Conservation (phyloP, 2,113 vertebrate species). For the Albula goreensis region DNA sequence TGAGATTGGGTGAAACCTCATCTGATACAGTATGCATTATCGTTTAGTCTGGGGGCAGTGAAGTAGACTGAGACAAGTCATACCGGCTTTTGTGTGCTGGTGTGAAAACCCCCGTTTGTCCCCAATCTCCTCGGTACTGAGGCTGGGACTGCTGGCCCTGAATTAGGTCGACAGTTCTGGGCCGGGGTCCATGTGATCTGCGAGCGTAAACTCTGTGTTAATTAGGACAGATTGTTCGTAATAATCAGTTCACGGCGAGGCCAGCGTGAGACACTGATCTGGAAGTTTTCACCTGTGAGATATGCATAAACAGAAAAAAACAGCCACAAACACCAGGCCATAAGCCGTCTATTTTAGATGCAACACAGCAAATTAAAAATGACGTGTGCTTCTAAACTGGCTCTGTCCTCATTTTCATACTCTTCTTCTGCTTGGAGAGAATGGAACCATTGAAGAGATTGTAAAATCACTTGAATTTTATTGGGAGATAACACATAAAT, state of each 20-base stretch:
- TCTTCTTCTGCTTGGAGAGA: background rate
- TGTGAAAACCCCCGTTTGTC: background rate
- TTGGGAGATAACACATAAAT: background rate
- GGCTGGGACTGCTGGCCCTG: background rate
- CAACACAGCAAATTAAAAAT: background rate
- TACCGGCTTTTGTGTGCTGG: background rate
- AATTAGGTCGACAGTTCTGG: slow-evolving; percentile 1
- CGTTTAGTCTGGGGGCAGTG: background rate
- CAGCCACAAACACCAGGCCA: background rate
- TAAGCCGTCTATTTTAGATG: background rate
- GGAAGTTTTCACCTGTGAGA: background rate
- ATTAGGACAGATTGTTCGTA: background rate
- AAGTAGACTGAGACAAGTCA: background rate
- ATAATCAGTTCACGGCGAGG: background rate
- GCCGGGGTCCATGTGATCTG: background rate
- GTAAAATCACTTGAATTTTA: background rate
- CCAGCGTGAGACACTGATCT: background rate
- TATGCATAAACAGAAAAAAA: background rate
- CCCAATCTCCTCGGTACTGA: background rate
- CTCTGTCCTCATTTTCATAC: background rate
- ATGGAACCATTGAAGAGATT: background rate
- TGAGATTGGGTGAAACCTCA: background rate
- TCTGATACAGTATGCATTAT: background rate
- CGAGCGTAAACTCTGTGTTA: background rate
- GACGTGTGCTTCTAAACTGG: background rate